phyloP scores from a whole-genome alignment of 2,888 invertebrate species.

The Steinernema scapterisci region DNA sequence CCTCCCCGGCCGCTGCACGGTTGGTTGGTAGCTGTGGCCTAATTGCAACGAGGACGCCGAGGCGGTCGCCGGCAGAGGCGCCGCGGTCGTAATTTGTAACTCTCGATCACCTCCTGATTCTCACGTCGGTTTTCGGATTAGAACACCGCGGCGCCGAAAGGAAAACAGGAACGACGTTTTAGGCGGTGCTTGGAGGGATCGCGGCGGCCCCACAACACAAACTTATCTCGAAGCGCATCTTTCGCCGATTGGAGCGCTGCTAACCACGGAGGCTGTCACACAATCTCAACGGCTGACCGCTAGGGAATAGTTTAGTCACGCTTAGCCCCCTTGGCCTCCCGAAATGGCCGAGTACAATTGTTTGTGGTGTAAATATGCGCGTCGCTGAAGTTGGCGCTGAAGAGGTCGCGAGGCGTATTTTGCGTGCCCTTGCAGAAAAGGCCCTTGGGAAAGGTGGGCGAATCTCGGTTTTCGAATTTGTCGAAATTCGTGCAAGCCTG shows the following conservation, averaged over 20 bases:
- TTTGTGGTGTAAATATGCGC: conserved; percentile 25
- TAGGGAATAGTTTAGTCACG: conserved; percentile 32
- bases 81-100: background rate
- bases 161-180: background rate
- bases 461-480: too few species aligned
- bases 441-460: background rate
- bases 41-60: background rate
- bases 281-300: conserved; percentile 28
- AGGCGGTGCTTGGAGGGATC: background rate
- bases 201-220: conserved; percentile 14
- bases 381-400: conserved; percentile 3
- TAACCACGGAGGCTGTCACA: conserved; percentile 23
- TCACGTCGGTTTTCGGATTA: background rate
- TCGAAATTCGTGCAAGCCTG: too few species aligned
- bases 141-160: background rate
- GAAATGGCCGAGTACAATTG: conserved; percentile 14
- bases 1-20: background rate
- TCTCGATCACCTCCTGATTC: background rate
- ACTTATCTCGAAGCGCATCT: conserved; percentile 34
- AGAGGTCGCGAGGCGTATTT: background rate
- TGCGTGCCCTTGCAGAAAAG: background rate
- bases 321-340: conserved; percentile 15
- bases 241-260: conserved; percentile 36
- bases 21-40: background rate
- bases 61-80: background rate